Conservation (phyloP, 2,888 invertebrate species). For the Patella ulyssiponensis region DNA sequence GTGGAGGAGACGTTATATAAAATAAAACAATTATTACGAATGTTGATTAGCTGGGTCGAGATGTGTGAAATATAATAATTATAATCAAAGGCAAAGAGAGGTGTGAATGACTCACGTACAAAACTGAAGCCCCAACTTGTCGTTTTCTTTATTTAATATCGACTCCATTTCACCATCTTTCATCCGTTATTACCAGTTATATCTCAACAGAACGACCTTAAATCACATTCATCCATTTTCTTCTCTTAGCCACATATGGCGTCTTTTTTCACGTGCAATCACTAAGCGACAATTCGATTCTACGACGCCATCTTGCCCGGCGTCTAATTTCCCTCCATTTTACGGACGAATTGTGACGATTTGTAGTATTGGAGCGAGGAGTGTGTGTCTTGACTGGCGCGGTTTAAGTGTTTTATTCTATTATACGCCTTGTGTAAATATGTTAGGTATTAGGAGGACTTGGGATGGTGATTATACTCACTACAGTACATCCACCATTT, state of each 20-base stretch:
- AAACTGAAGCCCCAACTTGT: too few relatives aligned
- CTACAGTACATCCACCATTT: too few relatives aligned
- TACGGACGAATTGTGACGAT: not conserved
- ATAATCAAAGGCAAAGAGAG: too few relatives aligned
- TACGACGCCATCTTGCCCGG: constrained; percentile 9
- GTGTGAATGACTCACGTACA: too few relatives aligned
- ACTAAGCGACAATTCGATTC: constrained; percentile 8
- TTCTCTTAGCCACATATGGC: not conserved
- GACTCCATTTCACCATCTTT: not conserved
- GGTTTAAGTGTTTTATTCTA: not conserved
- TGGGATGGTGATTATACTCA: too few relatives aligned
- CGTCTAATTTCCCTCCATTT: constrained; percentile 1
- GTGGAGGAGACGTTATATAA: too few relatives aligned
- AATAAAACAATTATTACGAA: too few relatives aligned
- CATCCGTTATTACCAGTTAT: not conserved
- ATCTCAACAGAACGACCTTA: not conserved
- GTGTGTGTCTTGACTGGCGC: not conserved
- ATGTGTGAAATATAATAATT: too few relatives aligned
- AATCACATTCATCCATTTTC: not conserved
- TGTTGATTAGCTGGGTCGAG: too few relatives aligned
- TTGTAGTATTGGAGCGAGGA: not conserved
- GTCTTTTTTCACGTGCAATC: constrained; percentile 10
- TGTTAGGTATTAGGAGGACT: not conserved
- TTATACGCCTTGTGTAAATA: not conserved
- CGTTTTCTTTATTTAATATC: not conserved